phyloP scores from a whole-genome alignment of 1,140 invertebrate species.

The Lasioglossum baleicum region DNA sequence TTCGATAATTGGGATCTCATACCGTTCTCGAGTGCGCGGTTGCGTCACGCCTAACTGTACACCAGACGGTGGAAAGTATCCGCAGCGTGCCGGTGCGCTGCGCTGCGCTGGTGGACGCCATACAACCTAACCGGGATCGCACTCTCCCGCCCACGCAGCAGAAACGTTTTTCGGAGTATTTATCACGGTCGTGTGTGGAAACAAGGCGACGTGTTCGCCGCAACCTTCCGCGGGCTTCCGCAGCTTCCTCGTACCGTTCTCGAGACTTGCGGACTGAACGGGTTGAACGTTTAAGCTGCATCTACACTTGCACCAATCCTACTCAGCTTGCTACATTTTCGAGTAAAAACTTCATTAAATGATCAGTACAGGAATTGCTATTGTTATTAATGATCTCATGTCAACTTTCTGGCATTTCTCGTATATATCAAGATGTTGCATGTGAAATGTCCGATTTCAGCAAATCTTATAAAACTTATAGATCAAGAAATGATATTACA shows the following conservation, averaged over 20 bases:
- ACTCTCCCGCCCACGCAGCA: conserved; percentile 48
- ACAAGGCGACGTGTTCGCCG: conserved; percentile 8
- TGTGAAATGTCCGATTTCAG: no score
- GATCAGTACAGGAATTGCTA: no score
- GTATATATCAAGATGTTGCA: no score
- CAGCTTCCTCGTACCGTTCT: neutral
- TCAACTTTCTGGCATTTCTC: no score
- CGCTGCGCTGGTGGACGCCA: conserved; percentile 37
- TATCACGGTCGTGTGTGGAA: conserved; percentile 27
- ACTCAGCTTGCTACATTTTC: no score
- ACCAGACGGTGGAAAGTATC: conserved; percentile 43
- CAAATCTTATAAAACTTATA: no score
- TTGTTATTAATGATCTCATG: no score
- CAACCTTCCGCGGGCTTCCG: conserved; percentile 1
- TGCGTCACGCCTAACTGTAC: conserved; percentile 69
- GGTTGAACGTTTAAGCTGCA: no score
- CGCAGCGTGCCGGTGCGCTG: neutral
- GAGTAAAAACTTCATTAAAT: no score
- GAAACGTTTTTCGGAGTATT: conserved; percentile 60
- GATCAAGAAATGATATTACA: no score
- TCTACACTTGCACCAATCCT: no score
- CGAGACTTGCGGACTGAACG: no score
- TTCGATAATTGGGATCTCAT: conserved; percentile 58
- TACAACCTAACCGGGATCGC: conserved; percentile 50
- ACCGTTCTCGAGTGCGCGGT: conserved; percentile 40